phyloP scores from a whole-genome alignment of 2,888 invertebrate genomes.

The Macropis europaea region DNA sequence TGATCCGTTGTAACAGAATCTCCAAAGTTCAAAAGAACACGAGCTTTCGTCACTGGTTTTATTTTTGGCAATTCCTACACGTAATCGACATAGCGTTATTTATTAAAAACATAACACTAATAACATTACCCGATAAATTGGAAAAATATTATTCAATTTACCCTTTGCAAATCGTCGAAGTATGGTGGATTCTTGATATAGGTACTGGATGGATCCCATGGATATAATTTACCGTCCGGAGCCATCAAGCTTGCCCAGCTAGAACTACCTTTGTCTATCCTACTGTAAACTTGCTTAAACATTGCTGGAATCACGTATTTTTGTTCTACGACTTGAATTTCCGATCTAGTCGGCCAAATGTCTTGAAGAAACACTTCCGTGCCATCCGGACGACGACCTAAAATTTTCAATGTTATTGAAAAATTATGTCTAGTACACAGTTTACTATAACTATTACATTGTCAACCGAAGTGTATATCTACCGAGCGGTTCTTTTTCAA shows the following conservation, averaged over 20 bases:
- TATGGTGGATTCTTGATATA: slow-evolving; percentile 98
- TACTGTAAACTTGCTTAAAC: slow-evolving; percentile 95
- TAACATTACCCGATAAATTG: background rate
- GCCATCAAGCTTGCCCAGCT: slow-evolving; percentile 92
- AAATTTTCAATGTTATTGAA: background rate
- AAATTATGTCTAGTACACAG: too few relatives aligned
- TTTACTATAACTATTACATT: background rate
- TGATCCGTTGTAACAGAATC: slow-evolving; percentile 99
- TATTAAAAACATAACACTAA: background rate
- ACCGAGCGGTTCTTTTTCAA: slow-evolving; percentile 93
- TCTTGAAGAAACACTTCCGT: slow-evolving; percentile 91
- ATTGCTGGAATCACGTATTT: slow-evolving; percentile 96
- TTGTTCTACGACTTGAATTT: slow-evolving; percentile 94
- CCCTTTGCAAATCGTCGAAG: slow-evolving; percentile 90
- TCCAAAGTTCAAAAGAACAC: slow-evolving; percentile 92
- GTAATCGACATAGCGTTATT: background rate
- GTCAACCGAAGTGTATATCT: slow-evolving; percentile 59
- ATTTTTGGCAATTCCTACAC: slow-evolving; percentile 83
- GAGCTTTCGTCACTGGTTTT: slow-evolving; percentile 86
- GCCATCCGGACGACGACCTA: slow-evolving; percentile 82
- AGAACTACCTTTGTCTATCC: slow-evolving; percentile 91
- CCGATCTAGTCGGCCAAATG: slow-evolving; percentile 96
- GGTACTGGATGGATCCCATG: slow-evolving; percentile 94
- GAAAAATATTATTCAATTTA: background rate
- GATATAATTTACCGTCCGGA: slow-evolving; percentile 91